These are phyloP conservation scores for Clunio marinus DNA, from an alignment of 2,888 invertebrate genomes.

Conservation along the genomic window DNA sequence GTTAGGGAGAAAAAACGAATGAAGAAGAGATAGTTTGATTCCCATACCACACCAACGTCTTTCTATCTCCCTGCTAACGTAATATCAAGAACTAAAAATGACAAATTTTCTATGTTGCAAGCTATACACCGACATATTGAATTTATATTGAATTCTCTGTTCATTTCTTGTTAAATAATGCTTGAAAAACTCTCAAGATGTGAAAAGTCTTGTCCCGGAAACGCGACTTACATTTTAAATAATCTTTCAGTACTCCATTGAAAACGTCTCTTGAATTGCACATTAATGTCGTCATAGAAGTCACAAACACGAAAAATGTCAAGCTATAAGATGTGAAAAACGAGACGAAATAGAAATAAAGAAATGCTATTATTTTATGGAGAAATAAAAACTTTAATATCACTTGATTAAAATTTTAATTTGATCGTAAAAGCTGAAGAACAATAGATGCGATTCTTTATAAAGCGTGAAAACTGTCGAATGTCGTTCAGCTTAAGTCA, in stretches of 20 bases:
- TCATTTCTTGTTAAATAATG: not conserved
- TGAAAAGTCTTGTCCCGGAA: not conserved
- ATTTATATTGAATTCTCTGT: not conserved
- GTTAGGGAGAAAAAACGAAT: not conserved
- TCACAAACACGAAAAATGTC: too few species aligned
- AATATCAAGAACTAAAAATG: not conserved
- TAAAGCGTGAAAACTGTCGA: constrained; percentile 1
- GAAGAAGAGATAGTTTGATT: not conserved
- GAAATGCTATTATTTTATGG: constrained; percentile 31
- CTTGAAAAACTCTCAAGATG: not conserved
- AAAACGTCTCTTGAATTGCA: not conserved
- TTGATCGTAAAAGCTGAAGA: constrained; percentile 9
- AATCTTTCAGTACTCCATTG: not conserved
- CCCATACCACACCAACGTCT: not conserved
- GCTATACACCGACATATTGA: not conserved
- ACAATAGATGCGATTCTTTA: not conserved
- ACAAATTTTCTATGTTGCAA: constrained; percentile 5
- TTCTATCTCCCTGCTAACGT: too few species aligned
- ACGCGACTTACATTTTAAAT: not conserved
- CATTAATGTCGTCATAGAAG: too few species aligned
- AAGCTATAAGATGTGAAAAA: too few species aligned
- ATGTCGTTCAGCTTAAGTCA: not conserved
- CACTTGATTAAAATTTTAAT: constrained; percentile 32
- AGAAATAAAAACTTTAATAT: constrained; percentile 16
- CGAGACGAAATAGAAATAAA: not conserved